Evolutionary conservation across 2,797 vertebrate species (phyloP).

Genomic region (Lophura swinhoii): DNA sequence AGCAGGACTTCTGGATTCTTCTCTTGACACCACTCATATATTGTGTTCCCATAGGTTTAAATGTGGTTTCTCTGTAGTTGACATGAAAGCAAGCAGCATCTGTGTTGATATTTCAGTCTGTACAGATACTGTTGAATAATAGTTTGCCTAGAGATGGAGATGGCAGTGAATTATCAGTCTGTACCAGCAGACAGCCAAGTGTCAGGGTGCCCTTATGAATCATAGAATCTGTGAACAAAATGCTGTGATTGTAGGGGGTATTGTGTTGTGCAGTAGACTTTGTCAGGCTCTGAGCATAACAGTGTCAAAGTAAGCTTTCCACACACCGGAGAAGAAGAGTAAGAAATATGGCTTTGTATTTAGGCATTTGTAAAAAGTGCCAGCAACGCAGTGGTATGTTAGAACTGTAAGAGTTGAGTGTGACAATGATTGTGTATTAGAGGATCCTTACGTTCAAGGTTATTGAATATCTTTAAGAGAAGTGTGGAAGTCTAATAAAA

Average conservation of each 20-base stretch:
- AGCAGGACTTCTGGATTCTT: neutral
- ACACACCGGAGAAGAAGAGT: neutral
- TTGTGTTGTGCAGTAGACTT: neutral
- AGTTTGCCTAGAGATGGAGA: constrained; percentile 48
- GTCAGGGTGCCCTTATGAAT: neutral
- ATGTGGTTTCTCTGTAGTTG: fast-evolving
- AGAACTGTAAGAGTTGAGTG: neutral
- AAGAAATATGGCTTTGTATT: neutral
- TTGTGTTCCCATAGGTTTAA: neutral
- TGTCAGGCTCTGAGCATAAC: neutral
- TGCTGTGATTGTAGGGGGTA: neutral
- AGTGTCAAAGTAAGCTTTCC: neutral
- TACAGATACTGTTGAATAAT: neutral
- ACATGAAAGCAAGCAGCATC: fast-evolving
- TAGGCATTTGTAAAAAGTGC: neutral
- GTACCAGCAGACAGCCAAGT: neutral
- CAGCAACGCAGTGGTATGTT: neutral
- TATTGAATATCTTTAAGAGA: neutral
- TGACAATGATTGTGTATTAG: neutral
- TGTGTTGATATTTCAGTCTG: neutral
- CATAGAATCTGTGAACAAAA: neutral
- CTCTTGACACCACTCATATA: neutral
- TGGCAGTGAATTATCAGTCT: constrained; percentile 19
- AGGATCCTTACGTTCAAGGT: fast-evolving
- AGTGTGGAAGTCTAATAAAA: neutral